Evolutionary conservation across 2,888 invertebrate species (phyloP).

Genomic region (Smittia sp.): DNA sequence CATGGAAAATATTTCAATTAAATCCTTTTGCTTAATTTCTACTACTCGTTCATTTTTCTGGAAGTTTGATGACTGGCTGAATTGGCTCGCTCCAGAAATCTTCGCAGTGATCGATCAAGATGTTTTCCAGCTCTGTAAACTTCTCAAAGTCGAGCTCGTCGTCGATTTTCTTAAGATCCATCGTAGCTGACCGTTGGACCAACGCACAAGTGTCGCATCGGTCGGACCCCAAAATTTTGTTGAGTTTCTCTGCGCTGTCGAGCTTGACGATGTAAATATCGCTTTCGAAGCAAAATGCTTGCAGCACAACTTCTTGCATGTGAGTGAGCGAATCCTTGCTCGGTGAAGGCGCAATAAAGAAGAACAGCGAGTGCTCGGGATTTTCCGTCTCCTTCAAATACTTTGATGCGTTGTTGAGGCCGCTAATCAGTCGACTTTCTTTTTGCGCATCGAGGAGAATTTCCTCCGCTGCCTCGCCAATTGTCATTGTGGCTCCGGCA

Average conservation of each 20-base stretch:
- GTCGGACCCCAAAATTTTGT: constrained; percentile 56
- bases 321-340: constrained; percentile 73
- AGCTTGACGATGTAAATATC: constrained; percentile 73
- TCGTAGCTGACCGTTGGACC: constrained; percentile 49
- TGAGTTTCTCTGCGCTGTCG: constrained; percentile 56
- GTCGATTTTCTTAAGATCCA: neutral
- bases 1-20: too few relatives aligned
- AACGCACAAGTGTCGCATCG: constrained; percentile 56
- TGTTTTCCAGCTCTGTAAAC: constrained; percentile 62
- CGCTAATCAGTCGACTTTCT: constrained; percentile 52
- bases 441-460: constrained; percentile 51
- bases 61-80: constrained; percentile 64
- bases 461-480: constrained; percentile 50
- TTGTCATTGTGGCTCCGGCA: neutral
- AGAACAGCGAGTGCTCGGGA: constrained; percentile 63
- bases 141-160: constrained; percentile 51
- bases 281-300: constrained; percentile 76
- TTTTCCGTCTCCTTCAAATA: constrained; percentile 48
- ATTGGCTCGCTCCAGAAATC: constrained; percentile 63
- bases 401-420: constrained; percentile 51
- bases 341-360: constrained; percentile 65
- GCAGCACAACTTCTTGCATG: constrained; percentile 73
- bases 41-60: constrained; percentile 58
- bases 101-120: constrained; percentile 66
- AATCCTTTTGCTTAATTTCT: neutral